These are phyloP conservation scores for Belgica antarctica DNA, from an alignment of 2,888 invertebrate genomes.

Conservation along the genomic window DNA sequence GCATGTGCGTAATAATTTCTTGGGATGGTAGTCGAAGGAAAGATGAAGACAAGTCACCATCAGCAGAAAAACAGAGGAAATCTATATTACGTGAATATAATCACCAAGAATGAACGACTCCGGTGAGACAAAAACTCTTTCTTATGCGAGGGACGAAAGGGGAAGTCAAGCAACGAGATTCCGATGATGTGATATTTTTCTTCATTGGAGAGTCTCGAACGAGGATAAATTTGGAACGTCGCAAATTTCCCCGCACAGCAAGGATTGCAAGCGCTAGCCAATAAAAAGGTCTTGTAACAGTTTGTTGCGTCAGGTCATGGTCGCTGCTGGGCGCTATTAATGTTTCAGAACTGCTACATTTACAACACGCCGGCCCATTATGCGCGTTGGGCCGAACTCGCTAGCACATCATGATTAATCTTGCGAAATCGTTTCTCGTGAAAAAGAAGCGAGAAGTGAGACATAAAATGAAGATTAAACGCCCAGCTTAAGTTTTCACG, in stretches of 20 bases:
- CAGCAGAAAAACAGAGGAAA: slow-evolving; percentile 1
- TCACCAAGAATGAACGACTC: not conserved
- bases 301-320: slow-evolving; percentile 37
- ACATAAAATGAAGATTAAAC: no score
- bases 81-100: slow-evolving; percentile 35
- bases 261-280: not conserved
- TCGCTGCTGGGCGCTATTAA: no score
- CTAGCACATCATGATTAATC: no score
- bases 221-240: not conserved
- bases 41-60: not conserved
- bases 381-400: no score
- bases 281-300: not conserved
- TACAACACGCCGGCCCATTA: no score
- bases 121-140: not conserved
- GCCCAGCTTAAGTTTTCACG: no score
- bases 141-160: not conserved
- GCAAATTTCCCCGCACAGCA: not conserved
- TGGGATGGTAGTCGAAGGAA: not conserved
- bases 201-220: not conserved
- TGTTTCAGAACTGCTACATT: no score
- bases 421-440: no score
- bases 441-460: no score
- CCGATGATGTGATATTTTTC: not conserved
- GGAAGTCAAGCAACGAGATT: not conserved
- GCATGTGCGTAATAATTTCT: slow-evolving; percentile 25